Conservation (phyloP, 2,888 invertebrate species). For the Sesamia inferens region DNA sequence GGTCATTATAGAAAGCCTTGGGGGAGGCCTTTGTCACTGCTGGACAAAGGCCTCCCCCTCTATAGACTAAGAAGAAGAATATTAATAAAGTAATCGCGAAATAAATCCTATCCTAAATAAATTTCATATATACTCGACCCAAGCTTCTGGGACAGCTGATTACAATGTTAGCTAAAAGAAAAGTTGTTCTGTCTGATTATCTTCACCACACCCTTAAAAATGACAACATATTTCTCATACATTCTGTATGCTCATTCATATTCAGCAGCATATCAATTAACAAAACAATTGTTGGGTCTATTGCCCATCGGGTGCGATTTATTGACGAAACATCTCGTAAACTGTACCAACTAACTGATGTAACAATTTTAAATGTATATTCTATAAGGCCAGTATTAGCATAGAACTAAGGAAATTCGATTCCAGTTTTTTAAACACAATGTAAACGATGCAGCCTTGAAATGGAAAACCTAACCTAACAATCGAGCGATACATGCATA, state of each 20-base stretch:
- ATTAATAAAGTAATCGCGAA: too few relatives aligned
- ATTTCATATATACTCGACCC: background rate
- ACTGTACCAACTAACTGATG: constrained; percentile 32
- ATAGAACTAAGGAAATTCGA: constrained; percentile 24
- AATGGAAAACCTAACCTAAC: constrained; percentile 25
- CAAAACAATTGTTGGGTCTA: constrained; percentile 40
- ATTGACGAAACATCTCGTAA: constrained; percentile 52
- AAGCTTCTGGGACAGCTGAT: background rate
- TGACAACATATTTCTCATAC: background rate
- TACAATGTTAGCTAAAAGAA: too few relatives aligned
- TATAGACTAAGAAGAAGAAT: too few relatives aligned
- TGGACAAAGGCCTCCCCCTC: too few relatives aligned
- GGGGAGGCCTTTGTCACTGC: too few relatives aligned
- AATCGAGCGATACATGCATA: constrained; percentile 16
- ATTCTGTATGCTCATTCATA: constrained; percentile 32
- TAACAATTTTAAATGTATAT: constrained; percentile 36
- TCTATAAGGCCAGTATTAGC: constrained; percentile 35
- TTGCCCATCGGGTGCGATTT: constrained; percentile 37
- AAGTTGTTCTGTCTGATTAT: background rate
- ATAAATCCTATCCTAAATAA: too few relatives aligned
- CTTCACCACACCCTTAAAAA: background rate
- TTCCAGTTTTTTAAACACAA: constrained; percentile 31
- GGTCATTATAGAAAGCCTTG: too few relatives aligned
- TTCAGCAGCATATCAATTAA: constrained; percentile 51
- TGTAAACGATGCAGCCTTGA: constrained; percentile 33